These are phyloP conservation scores for Terrapene triunguis DNA, from an alignment of 2,113 vertebrate species.

Conservation along the genomic window DNA sequence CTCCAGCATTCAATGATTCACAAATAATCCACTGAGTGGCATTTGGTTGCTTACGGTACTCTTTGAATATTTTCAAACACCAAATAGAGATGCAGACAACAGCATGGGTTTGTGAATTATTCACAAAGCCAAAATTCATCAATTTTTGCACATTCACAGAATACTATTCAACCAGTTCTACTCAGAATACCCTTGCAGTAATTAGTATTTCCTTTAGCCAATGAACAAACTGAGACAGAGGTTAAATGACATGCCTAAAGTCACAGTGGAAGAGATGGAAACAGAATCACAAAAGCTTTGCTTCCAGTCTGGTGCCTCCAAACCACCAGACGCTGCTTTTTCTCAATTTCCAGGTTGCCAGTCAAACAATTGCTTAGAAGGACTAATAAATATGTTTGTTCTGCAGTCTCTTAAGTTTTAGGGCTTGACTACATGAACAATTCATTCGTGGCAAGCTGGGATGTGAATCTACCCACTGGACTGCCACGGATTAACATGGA, in stretches of 20 bases:
- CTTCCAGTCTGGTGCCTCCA: slow-evolving; percentile 6
- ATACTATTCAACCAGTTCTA: background rate
- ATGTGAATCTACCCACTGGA: too few relatives aligned
- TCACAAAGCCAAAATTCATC: background rate
- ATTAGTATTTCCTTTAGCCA: background rate
- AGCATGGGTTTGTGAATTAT: background rate
- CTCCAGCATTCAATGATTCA: accelerated
- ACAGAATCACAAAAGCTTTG: background rate
- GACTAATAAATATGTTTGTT: background rate
- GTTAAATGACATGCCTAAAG: background rate
- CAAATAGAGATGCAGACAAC: background rate
- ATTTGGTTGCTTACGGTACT: background rate
- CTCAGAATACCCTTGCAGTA: background rate
- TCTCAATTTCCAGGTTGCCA: background rate
- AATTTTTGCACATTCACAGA: background rate
- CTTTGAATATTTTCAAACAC: background rate
- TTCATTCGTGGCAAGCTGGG: too few relatives aligned
- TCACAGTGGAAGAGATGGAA: background rate
- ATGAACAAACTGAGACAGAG: background rate
- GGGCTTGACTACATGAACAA: background rate
- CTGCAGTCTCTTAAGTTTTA: background rate
- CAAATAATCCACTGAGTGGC: background rate
- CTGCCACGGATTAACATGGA: too few relatives aligned
- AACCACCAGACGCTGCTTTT: background rate
- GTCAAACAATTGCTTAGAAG: background rate